A percentile compares a stretch with the other conserved stretches of the same genome.
Evolutionary conservation across 2,888 invertebrate genomes (phyloP).

Genomic region (Melanotus villosus): DNA sequence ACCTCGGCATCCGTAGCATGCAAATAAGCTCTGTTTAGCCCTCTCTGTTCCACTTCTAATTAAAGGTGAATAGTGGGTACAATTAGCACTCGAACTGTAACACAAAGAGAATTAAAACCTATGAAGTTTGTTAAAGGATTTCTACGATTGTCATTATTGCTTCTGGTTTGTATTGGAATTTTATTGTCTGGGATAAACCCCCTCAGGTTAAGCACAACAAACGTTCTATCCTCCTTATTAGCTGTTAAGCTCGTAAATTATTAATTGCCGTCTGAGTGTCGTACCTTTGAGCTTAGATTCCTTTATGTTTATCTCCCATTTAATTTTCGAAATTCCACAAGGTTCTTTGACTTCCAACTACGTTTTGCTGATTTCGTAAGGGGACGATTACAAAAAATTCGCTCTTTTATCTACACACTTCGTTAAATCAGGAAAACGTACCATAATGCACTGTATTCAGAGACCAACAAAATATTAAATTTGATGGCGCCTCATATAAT

Average conservation of each 20-base stretch:
- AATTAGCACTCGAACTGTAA: conserved; percentile 44
- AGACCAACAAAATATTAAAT: conserved; percentile 24
- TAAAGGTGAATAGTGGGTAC: conserved; percentile 41
- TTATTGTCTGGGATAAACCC: neutral
- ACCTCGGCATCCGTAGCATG: conserved; percentile 24
- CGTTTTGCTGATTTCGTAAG: no score
- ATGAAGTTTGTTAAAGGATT: conserved; percentile 22
- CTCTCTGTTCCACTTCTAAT: conserved; percentile 44
- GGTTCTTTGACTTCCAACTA: no score
- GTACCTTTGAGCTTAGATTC: no score
- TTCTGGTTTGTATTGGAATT: conserved; percentile 3
- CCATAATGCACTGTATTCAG: neutral
- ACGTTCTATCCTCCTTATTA: neutral
- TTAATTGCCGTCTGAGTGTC: neutral
- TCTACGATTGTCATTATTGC: conserved; percentile 2
- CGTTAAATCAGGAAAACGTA: conserved; percentile 9
- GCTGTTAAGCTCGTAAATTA: neutral
- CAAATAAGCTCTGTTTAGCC: conserved; percentile 21
- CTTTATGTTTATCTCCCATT: no score
- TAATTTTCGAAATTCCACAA: no score
- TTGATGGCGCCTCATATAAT: neutral
- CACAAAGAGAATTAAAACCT: conserved; percentile 29
- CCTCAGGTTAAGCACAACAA: neutral
- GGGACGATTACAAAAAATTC: no score
- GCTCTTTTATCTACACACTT: neutral